phyloP scores from a whole-genome alignment of 2,797 vertebrate species.

The Danio jaintianensis region DNA sequence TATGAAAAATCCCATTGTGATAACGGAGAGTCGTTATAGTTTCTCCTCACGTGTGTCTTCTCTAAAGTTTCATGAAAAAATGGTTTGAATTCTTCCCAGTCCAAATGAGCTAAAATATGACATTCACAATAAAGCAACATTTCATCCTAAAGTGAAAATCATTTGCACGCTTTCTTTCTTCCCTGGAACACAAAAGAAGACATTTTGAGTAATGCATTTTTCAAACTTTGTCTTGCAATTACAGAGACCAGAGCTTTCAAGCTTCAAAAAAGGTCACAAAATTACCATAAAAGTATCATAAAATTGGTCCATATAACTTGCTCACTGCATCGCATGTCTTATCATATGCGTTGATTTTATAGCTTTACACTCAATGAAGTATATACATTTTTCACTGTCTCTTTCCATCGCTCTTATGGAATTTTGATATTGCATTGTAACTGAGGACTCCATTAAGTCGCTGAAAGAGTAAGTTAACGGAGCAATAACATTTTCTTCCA shows the following conservation, averaged over 20 bases:
- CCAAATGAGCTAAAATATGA: background rate
- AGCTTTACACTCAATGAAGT: background rate
- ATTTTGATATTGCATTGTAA: background rate
- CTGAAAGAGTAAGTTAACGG: background rate
- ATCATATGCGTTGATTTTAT: conserved; percentile 5
- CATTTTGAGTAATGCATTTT: background rate
- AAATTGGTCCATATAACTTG: background rate
- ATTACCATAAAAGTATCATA: background rate
- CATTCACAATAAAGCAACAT: background rate
- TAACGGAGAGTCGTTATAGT: background rate
- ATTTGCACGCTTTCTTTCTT: background rate
- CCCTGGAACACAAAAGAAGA: background rate
- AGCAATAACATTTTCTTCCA: background rate
- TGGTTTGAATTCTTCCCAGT: background rate
- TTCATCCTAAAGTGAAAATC: background rate
- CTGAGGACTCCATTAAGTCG: too few relatives aligned
- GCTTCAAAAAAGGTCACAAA: background rate
- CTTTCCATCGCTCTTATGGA: background rate
- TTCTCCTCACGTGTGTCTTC: too few relatives aligned
- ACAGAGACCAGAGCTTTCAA: background rate
- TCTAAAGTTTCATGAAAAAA: background rate
- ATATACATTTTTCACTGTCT: background rate
- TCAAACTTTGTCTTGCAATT: background rate
- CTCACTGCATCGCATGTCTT: background rate
- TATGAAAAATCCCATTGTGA: conserved; percentile 11